These are phyloP conservation scores for Enoplosus armatus DNA, from an alignment of 2,797 vertebrate genomes.

Conservation along the genomic window DNA sequence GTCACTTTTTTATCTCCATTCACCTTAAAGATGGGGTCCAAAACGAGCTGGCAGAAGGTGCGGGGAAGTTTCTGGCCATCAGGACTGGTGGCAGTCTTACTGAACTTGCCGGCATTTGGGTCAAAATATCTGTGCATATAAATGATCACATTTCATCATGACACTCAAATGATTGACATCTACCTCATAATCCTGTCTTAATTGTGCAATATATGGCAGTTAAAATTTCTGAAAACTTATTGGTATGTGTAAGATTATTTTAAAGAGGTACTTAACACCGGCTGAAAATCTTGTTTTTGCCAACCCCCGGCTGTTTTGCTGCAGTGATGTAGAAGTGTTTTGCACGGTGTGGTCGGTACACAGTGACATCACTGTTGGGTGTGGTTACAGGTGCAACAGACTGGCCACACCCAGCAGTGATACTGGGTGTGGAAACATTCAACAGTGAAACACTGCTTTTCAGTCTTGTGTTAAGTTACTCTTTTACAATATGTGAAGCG, in stretches of 20 bases:
- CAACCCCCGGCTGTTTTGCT: slow-evolving; percentile 1
- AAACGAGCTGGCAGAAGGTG: slow-evolving; percentile 92
- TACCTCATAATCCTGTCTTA: neutral
- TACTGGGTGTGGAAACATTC: too few species aligned
- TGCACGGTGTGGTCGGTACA: neutral
- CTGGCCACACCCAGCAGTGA: neutral
- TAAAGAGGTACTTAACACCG: neutral
- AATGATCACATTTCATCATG: slow-evolving; percentile 16
- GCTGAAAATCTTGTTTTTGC: neutral
- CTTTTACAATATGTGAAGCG: neutral
- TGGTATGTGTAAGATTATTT: neutral
- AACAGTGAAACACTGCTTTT: slow-evolving; percentile 5
- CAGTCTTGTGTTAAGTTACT: neutral
- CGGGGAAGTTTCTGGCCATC: slow-evolving; percentile 92
- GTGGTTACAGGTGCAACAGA: neutral
- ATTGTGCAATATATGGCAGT: neutral
- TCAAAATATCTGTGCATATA: slow-evolving; percentile 88
- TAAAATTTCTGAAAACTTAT: neutral
- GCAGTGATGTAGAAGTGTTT: slow-evolving; percentile 2
- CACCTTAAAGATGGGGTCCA: slow-evolving; percentile 95
- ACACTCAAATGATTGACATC: slow-evolving; percentile 11
- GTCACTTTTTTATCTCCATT: slow-evolving; percentile 16
- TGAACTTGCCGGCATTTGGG: slow-evolving; percentile 91
- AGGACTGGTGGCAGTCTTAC: slow-evolving; percentile 85
- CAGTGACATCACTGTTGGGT: neutral